Evolutionary conservation across 2,797 vertebrate genomes (phyloP), one percentile per base, ranked within the genome.

Genomic region (Mormyrus hasselquistii): DNA sequence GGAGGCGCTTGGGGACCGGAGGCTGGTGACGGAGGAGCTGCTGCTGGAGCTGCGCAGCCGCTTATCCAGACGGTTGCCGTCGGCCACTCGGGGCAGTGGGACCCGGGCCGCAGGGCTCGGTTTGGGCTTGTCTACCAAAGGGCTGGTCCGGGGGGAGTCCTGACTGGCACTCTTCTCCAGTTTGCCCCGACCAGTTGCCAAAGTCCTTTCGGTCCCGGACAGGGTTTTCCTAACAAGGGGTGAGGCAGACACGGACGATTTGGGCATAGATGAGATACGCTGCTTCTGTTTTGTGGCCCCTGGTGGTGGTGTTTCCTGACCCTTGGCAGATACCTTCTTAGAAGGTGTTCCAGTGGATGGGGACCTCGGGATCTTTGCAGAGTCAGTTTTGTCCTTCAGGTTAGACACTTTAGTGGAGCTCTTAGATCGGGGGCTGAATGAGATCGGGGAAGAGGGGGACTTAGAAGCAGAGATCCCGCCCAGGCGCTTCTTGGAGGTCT

Each of bases 21-120:
- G 95, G 93, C 95, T 99, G 5, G 98, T 97, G 95, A 99, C 96
- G 1, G 98, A 99, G 7, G 97, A 98, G 89, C 95, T 97, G 92
- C 96, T 96, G 93, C 95, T 97, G 88, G 95, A 96, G 89, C 98
- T 99, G 89, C 97, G 94, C 16, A 98, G 96, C 90, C 91, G 96
- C 92, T 94, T 93, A 9, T 98, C 97, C 0, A 84, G 88, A 0
- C 95, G 92, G 91, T 65, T 89, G 90, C 92, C 90, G 0, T 97
- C 94, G 34, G 94, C 0, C 19, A 93, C 89, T 95, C 92, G 96
- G 0, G 96, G 91, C 89, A 95, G 95, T 38, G 96, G 94, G 22
- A 94, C 90, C 19, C 97, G 95, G 0, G 95, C 93, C 0, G 92
- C 92, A 38, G 89, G 93, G 53, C 91, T 91, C 65, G 95, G 94